Percentiles rank a stretch among this genome's conserved stretches.
phyloP scores from a whole-genome alignment of 1,140 invertebrate genomes.

The Caligus rogercresseyi region DNA sequence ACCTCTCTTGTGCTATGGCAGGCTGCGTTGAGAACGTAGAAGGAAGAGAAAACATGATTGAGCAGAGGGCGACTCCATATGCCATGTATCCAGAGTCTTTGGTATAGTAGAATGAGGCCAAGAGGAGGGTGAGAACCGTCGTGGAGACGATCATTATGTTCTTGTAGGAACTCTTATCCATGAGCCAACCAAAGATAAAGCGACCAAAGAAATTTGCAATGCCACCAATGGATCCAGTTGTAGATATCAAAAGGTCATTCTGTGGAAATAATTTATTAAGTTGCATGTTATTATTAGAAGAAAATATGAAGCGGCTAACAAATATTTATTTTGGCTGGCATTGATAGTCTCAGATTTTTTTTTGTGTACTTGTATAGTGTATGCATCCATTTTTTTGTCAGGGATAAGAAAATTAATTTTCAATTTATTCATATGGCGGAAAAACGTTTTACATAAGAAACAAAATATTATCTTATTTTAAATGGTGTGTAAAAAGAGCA shows the following conservation, averaged over 20 bases:
- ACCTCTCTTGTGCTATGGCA: neutral
- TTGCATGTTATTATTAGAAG: too few species aligned
- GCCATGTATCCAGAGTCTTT: neutral
- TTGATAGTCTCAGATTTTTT: too few species aligned
- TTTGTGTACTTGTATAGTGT: too few species aligned
- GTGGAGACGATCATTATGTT: neutral
- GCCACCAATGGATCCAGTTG: neutral
- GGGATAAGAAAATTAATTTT: too few species aligned
- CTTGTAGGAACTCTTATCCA: neutral
- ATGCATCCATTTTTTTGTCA: too few species aligned
- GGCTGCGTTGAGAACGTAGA: neutral
- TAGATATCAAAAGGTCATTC: neutral
- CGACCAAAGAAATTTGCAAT: neutral
- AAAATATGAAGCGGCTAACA: too few species aligned
- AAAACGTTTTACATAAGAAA: too few species aligned
- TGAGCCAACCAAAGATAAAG: neutral
- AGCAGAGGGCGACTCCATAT: neutral
- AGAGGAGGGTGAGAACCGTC: neutral
- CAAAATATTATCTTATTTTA: too few species aligned
- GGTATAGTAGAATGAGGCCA: neutral
- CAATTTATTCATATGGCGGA: too few species aligned
- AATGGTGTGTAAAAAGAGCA: too few species aligned
- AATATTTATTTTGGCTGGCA: too few species aligned
- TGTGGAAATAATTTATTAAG: too few species aligned
- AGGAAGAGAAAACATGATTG: neutral